A percentile compares a stretch with the other conserved stretches of the same genome.
These are phyloP conservation scores for Microcebus ravelobensis DNA, from an alignment of 2,113 vertebrate species.

Conservation along the genomic window DNA sequence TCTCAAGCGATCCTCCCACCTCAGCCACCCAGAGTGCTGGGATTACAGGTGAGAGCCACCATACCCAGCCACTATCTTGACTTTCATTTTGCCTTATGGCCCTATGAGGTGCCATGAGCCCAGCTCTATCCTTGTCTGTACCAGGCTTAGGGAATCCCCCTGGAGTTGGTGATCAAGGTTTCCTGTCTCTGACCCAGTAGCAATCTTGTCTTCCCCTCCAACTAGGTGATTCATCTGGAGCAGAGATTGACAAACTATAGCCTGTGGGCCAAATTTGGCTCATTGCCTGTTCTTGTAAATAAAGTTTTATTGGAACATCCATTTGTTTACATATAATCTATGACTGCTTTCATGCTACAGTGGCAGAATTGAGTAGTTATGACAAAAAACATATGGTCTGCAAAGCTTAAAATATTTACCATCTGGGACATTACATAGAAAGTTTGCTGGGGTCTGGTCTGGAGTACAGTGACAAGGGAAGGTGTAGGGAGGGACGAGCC, in stretches of 20 bases:
- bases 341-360: neutral
- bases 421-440: neutral
- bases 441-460: neutral
- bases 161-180: neutral
- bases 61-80: neutral
- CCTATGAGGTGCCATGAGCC: neutral
- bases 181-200: neutral
- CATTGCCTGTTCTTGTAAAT: neutral
- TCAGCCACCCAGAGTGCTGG: too few species aligned
- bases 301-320: neutral
- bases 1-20: too few species aligned
- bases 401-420: neutral
- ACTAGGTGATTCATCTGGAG: neutral
- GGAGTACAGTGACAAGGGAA: neutral
- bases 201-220: neutral
- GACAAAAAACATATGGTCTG: neutral
- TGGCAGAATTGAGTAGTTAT: neutral
- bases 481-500: neutral
- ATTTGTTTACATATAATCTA: neutral
- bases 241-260: neutral
- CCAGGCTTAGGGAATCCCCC: too few species aligned
- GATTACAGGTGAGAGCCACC: too few species aligned
- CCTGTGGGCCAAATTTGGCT: neutral
- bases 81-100: neutral
- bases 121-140: neutral